phyloP scores from a whole-genome alignment of 64 coral and sea anemone species.

The Catalaphyllia jardinei region DNA sequence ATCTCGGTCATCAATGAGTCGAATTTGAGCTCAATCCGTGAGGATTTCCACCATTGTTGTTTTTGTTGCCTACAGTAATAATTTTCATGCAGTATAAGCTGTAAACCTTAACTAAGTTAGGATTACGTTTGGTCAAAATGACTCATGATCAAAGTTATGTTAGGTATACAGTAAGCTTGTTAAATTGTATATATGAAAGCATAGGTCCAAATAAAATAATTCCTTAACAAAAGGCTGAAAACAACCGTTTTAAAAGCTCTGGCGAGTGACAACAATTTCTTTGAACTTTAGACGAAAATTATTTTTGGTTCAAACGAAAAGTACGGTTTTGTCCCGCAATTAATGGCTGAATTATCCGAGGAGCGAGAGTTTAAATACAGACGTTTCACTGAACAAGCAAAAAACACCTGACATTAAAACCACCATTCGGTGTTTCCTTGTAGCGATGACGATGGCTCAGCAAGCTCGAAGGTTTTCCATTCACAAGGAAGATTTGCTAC shows the following conservation, averaged over 20 bases:
- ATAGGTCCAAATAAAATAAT: neutral
- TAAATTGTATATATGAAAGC: neutral
- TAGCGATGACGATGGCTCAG: neutral
- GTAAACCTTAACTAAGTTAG: no score
- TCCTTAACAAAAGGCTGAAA: neutral
- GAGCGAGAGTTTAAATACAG: neutral
- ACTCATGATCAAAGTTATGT: no score
- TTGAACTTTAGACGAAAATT: no score
- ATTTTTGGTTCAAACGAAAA: no score
- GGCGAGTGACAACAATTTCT: no score
- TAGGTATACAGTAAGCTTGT: no score
- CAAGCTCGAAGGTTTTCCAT: neutral
- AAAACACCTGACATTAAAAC: conserved; percentile 28
- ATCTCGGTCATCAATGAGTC: no score
- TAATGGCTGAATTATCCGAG: neutral
- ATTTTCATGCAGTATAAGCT: no score
- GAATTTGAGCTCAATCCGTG: no score
- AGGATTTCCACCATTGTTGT: no score
- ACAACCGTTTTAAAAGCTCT: neutral
- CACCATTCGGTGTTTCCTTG: neutral
- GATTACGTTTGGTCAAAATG: no score
- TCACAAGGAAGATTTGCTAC: neutral
- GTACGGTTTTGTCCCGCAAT: neutral
- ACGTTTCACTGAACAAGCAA: neutral
- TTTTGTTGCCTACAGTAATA: no score